phyloP scores from a whole-genome alignment of 2,797 vertebrate species.

The Acipenser ruthenus region DNA sequence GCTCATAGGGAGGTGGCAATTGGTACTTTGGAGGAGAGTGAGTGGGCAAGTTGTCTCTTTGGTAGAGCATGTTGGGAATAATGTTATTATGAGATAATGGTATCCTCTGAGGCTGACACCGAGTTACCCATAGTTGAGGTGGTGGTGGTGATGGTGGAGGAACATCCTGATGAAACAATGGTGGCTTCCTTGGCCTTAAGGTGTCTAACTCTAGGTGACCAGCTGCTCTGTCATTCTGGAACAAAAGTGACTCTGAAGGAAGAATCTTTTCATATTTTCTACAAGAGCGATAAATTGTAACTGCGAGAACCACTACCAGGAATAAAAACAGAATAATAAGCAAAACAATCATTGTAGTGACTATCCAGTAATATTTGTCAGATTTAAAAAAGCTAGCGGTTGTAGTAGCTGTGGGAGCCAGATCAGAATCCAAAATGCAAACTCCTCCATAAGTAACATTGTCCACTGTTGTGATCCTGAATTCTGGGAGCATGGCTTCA shows the following conservation, averaged over 20 bases:
- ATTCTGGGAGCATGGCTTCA: slow-evolving; percentile 48
- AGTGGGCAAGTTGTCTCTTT: background rate
- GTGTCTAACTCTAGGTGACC: slow-evolving; percentile 23
- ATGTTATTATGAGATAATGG: background rate
- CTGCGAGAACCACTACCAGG: slow-evolving; percentile 12
- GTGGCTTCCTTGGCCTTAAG: slow-evolving; percentile 25
- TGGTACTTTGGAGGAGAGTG: slow-evolving; percentile 29
- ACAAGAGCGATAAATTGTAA: slow-evolving; percentile 19
- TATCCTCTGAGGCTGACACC: background rate
- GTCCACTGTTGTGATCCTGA: slow-evolving; percentile 29
- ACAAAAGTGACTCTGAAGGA: background rate
- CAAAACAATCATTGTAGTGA: slow-evolving; percentile 15
- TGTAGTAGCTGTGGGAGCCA: background rate
- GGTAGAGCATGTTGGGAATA: slow-evolving; percentile 1
- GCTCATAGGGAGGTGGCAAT: slow-evolving; percentile 19
- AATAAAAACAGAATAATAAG: slow-evolving; percentile 33
- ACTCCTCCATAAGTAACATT: slow-evolving; percentile 24
- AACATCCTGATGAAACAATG: slow-evolving; percentile 22
- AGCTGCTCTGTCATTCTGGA: too few species aligned
- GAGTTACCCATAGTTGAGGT: slow-evolving; percentile 13
- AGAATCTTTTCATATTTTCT: slow-evolving; percentile 16
- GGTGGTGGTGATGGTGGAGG: slow-evolving; percentile 24
- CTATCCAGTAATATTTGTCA: background rate
- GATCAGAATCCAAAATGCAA: slow-evolving; percentile 22
- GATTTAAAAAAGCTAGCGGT: rapidly evolving